A percentile compares a stretch with the other conserved stretches of the same genome.
Evolutionary conservation across 2,113 vertebrate species (phyloP).

Genomic region (Triplophysa rosa): DNA sequence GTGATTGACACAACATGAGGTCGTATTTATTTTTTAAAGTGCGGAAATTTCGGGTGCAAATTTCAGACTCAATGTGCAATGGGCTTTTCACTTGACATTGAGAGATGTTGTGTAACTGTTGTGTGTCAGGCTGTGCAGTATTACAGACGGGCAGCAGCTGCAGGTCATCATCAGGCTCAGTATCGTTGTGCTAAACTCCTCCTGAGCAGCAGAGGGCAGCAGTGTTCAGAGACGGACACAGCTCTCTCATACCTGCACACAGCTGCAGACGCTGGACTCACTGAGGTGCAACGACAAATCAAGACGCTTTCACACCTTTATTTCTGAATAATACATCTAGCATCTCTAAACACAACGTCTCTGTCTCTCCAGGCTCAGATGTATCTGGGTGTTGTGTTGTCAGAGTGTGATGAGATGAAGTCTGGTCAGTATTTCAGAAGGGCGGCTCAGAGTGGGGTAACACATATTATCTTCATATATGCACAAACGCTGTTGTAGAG

Average conservation of each 20-base stretch:
- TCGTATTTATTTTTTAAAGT: no score
- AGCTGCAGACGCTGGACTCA: conserved; percentile 80
- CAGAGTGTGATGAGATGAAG: conserved; percentile 67
- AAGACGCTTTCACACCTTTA: no score
- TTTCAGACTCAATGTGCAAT: no score
- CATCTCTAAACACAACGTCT: no score
- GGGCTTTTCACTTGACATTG: conserved; percentile 27
- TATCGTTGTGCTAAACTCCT: conserved; percentile 85
- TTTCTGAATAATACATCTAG: no score
- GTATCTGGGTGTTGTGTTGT: conserved; percentile 84
- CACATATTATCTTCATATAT: conserved; percentile 42
- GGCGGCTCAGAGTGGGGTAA: conserved; percentile 81
- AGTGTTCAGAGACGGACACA: conserved; percentile 47
- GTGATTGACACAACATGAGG: no score
- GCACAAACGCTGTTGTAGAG: not conserved
- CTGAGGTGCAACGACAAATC: conserved; percentile 71
- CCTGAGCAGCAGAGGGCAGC: conserved; percentile 68
- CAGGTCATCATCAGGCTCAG: conserved; percentile 83
- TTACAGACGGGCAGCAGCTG: conserved; percentile 80
- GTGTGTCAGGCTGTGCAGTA: conserved; percentile 75
- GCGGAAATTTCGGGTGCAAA: no score
- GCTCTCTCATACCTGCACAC: conserved; percentile 73
- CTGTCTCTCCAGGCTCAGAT: conserved; percentile 81
- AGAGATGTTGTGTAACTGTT: no score
- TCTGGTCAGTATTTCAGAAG: conserved; percentile 82